Percentiles rank a stretch among this genome's conserved stretches.
Evolutionary conservation across 2,797 vertebrate species (phyloP).

Genomic region (Phalloptychus januarius): DNA sequence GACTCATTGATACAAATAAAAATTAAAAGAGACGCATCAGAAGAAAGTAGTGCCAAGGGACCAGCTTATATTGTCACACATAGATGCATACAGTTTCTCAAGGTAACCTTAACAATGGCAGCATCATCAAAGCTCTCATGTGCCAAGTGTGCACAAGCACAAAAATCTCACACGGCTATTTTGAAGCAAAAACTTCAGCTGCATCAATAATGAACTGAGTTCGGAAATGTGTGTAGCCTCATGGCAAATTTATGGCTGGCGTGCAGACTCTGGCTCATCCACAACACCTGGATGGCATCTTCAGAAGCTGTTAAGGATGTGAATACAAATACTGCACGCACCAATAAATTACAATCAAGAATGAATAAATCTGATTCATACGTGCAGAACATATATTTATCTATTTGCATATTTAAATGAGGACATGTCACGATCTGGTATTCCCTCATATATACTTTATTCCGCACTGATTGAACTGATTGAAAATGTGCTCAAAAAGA

Average conservation of each 20-base stretch:
- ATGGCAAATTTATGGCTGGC: background rate
- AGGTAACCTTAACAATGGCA: background rate
- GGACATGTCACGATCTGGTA: background rate
- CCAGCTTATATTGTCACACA: background rate
- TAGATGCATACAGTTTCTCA: background rate
- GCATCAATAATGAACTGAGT: background rate
- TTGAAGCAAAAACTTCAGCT: background rate
- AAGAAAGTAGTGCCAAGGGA: background rate
- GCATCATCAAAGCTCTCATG: background rate
- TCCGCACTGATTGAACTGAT: background rate
- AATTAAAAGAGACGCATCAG: slow-evolving; percentile 5
- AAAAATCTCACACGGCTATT: background rate
- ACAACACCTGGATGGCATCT: background rate
- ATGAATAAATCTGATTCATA: background rate
- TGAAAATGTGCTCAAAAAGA: background rate
- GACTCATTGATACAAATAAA: slow-evolving; percentile 1
- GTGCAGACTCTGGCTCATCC: background rate
- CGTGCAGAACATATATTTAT: background rate
- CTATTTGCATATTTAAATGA: slow-evolving; percentile 6
- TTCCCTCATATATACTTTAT: background rate
- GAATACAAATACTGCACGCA: background rate
- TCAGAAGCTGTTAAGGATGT: background rate
- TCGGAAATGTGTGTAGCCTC: background rate
- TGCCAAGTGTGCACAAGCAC: background rate
- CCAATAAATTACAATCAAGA: background rate